Evolutionary conservation across 1,140 invertebrate species (phyloP), one percentile per base, ranked within the genome.

Genomic region (Drosophila prosaltans): DNA sequence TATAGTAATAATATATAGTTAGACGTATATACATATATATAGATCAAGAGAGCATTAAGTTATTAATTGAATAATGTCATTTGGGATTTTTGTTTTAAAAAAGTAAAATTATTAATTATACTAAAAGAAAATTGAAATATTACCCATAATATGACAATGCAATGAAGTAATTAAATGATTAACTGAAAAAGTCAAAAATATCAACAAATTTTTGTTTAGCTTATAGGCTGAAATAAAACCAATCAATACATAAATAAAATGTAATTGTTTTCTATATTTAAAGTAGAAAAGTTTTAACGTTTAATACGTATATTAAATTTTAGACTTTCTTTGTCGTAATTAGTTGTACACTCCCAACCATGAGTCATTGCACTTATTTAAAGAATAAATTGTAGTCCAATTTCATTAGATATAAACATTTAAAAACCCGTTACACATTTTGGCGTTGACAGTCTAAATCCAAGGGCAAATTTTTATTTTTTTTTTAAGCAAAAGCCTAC

Each of bases 391-490:
- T 36, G 1, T 36, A 36, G 6, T 5, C 32, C 32, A 45, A 45
- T 8, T 45, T 21, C 4, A 16, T 45, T 45, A 2, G 6, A 45
- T 21, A 45, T 45, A 48, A 48, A 48, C 21, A 48, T 7, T 40
- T 40, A 40, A 40, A 11, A 40, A 9, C 80, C 68, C 72, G 81
- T 72, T 79, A 79, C 68, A 81, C 74, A 81, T 72, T 64, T 45
- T 9, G 43, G 40, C 60, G 61, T 54, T 81, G 81, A 86, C 82
- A 86, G 79, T 63, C 45, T 39, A 69, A 77, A 85, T 83, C 82
- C 80, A 88, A 88, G 82, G 82, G 59, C 83, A 69, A 77, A 41
- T 67, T 67, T 67, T 73, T 73, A 39, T 69, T 60, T 65, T 45
- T 60, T 65, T 45, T 61, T 71, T 55, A 65, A 73, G 69, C 21